A percentile compares a stretch with the other conserved stretches of the same genome.
phyloP scores from a whole-genome alignment of 2,113 vertebrate species.

The Ammodytes marinus region DNA sequence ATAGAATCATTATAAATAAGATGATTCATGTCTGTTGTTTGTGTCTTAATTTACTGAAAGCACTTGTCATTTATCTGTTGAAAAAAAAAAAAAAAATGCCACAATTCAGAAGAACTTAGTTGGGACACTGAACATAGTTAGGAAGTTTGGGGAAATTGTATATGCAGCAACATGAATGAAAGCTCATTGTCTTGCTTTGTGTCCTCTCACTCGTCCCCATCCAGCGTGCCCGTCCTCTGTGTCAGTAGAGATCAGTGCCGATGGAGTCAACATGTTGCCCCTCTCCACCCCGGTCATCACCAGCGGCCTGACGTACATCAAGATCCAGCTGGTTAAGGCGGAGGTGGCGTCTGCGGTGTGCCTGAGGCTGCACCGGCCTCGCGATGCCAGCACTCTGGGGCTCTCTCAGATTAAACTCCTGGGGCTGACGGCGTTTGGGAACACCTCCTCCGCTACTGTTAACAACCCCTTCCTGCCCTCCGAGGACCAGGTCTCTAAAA shows the following conservation, averaged over 20 bases:
- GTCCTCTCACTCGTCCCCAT: slow-evolving; percentile 14
- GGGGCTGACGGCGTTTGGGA: slow-evolving; percentile 96
- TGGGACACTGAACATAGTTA: too few species aligned
- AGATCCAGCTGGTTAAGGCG: slow-evolving; percentile 98
- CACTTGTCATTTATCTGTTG: too few species aligned
- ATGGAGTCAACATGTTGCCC: slow-evolving; percentile 98
- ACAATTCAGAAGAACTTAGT: too few species aligned
- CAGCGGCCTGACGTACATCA: slow-evolving; percentile 97
- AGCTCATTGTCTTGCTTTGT: neutral
- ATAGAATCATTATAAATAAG: too few species aligned
- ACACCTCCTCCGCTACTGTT: slow-evolving; percentile 97
- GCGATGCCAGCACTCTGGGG: slow-evolving; percentile 96
- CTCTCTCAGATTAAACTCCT: slow-evolving; percentile 98
- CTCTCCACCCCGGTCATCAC: slow-evolving; percentile 96
- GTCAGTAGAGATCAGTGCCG: slow-evolving; percentile 98
- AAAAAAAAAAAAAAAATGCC: too few species aligned
- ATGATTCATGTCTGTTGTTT: too few species aligned
- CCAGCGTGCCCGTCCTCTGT: slow-evolving; percentile 97
- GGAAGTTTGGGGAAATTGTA: too few species aligned
- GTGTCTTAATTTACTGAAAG: too few species aligned
- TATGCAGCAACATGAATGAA: too few species aligned
- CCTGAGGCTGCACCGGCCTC: slow-evolving; percentile 94
- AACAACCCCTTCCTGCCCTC: slow-evolving; percentile 99
- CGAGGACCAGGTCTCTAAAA: slow-evolving; percentile 99
- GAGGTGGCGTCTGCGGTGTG: slow-evolving; percentile 98